Conservation (phyloP, 2,888 invertebrate genomes). For the Odontothrips loti region DNA sequence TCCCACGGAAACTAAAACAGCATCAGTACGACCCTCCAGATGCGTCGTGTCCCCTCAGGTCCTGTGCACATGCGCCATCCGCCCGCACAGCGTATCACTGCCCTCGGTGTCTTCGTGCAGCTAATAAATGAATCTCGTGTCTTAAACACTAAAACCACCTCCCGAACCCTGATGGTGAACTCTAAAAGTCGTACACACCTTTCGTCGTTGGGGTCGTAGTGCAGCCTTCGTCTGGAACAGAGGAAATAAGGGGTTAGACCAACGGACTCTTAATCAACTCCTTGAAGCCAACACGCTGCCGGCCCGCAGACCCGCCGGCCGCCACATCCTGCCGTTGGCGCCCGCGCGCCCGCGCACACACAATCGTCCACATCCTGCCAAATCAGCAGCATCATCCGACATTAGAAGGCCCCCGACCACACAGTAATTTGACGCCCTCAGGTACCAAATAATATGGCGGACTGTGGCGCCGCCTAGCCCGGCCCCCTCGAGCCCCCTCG, state of each 20-base stretch:
- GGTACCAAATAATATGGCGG: slow-evolving; percentile 21
- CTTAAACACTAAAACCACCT: too few species aligned
- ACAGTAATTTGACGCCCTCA: neutral
- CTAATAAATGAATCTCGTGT: too few species aligned
- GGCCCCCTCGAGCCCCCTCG: neutral
- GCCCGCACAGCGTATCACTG: too few species aligned
- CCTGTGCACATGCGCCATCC: neutral
- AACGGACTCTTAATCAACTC: neutral
- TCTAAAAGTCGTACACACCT: neutral
- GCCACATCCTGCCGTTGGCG: neutral
- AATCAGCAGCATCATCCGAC: neutral
- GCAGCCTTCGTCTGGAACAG: slow-evolving; percentile 7
- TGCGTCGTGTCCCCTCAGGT: neutral
- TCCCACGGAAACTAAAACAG: slow-evolving; percentile 10
- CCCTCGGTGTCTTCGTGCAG: too few species aligned
- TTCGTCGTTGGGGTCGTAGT: slow-evolving; percentile 19
- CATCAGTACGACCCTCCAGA: neutral
- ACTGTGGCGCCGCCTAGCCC: neutral
- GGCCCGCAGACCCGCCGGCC: too few species aligned
- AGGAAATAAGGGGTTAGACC: neutral
- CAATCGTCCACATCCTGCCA: slow-evolving; percentile 14
- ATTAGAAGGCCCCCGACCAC: neutral
- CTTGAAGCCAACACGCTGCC: too few species aligned
- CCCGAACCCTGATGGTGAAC: too few species aligned
- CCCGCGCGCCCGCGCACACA: neutral